Base-by-base conservation (phyloP, 2,888 invertebrate species). In the Conomelus anceps region DNA sequence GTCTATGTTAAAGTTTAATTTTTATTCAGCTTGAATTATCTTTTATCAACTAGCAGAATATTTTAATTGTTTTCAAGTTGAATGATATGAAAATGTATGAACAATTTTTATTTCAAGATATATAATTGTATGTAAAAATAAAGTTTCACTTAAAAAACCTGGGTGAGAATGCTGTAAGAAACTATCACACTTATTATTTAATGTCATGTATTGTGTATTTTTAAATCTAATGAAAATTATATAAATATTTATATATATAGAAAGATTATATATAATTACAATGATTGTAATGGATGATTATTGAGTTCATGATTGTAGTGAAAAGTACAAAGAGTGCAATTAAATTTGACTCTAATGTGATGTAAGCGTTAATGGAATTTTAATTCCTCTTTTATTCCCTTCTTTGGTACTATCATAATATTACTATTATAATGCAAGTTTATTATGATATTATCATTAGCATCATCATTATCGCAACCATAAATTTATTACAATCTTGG, bases 321-420 rank as follows among this genome's bases (percentile, higher is more conserved):
- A n/a, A n/a, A 84, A 84, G 84, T 86, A 86, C 86, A 86, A 86
- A 86, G 86, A 23, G 86, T 86, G 86, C 86, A 86, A 86, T 86
- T 86, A 86, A 86, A 86, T 23, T 86, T 23, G 86, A 86, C 23
- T 23, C 23, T 23, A 26, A 86, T 86, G 26, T 86, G 86, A n/a
- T 86, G 3, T n/a, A n/a, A n/a, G n/a, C n/a, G n/a, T 13, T 34
- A 9, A 34, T 34, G 13, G 17, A 34, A 34, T 34, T 34, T 13
- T 17, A 34, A 34, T 17, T 34, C 34, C 34, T 34, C 17, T 34
- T 17, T 34, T 34, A 34, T 1, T 34, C 34, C 34, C 34, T 13
- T n/a, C n/a, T 17, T 17, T 9, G 34, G 17, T 34, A 34, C 34
- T 13, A 34, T 34, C 34, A 34, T 34, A 34, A 34, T 34, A 34